Conservation (phyloP, 2,888 invertebrate genomes). For the Amiota communis region DNA sequence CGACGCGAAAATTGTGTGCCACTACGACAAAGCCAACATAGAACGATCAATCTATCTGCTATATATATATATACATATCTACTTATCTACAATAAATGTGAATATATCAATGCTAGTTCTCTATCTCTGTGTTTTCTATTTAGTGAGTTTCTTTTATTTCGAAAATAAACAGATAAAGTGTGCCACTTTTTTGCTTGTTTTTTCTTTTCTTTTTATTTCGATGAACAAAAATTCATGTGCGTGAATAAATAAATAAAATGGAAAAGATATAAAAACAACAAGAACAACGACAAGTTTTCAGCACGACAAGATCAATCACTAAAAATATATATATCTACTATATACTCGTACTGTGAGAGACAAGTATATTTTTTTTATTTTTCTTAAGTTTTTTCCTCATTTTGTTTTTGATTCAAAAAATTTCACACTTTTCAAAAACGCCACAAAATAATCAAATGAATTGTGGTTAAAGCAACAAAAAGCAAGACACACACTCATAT, state of each 20-base stretch:
- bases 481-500: background rate
- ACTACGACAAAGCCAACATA: constrained; percentile 1
- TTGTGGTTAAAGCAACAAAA: constrained; percentile 2
- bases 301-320: constrained; percentile 57
- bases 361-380: constrained; percentile 32
- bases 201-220: background rate
- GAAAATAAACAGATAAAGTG: constrained; percentile 63
- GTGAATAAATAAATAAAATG: constrained; percentile 18
- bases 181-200: constrained; percentile 52
- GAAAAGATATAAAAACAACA: background rate
- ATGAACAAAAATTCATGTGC: background rate
- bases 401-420: constrained; percentile 13
- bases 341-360: too few relatives aligned
- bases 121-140: constrained; percentile 36
- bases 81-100: constrained; percentile 28
- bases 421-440: constrained; percentile 47
- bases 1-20: constrained; percentile 10
- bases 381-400: too few relatives aligned
- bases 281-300: constrained; percentile 28
- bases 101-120: background rate
- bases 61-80: background rate
- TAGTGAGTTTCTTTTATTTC: constrained; percentile 48
- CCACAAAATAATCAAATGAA: constrained; percentile 23
- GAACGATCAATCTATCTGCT: too few relatives aligned
- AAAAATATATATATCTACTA: constrained; percentile 56